Conservation (phyloP, 1,140 invertebrate genomes). For the Eubasilissa regina region DNA sequence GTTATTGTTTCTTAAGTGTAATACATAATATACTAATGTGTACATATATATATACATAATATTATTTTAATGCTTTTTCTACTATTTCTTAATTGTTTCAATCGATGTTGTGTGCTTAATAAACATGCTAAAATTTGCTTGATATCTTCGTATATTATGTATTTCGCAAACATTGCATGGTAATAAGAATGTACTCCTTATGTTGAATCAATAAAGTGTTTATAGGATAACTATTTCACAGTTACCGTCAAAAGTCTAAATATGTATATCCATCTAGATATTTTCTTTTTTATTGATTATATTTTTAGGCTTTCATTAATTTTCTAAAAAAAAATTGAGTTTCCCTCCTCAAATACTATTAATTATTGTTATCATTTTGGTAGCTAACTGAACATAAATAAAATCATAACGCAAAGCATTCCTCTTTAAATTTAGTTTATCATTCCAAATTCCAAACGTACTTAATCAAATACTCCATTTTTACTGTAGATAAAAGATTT, state of each 20-base stretch:
- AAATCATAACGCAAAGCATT: too few species aligned
- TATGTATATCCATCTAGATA: background rate
- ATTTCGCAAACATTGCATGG: conserved; percentile 47
- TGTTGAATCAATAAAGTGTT: too few species aligned
- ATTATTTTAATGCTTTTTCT: conserved; percentile 7
- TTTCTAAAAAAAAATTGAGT: too few species aligned
- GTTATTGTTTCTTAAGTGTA: too few species aligned
- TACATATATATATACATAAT: background rate
- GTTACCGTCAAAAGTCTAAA: background rate
- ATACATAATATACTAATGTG: background rate
- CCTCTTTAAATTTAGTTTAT: too few species aligned
- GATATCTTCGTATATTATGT: background rate
- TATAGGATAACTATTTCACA: too few species aligned
- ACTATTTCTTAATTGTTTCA: background rate
- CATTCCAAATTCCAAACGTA: too few species aligned
- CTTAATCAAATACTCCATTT: background rate
- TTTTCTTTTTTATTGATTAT: too few species aligned
- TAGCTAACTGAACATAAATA: too few species aligned
- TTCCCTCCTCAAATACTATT: too few species aligned
- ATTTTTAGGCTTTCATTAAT: too few species aligned
- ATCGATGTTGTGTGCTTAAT: conserved; percentile 57
- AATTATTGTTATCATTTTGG: too few species aligned
- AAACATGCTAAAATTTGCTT: conserved; percentile 48
- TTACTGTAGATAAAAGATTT: conserved; percentile 12
- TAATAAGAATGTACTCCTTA: background rate